Base-by-base conservation (phyloP, 92 coral and sea anemone species). In the Montipora capitata region DNA sequence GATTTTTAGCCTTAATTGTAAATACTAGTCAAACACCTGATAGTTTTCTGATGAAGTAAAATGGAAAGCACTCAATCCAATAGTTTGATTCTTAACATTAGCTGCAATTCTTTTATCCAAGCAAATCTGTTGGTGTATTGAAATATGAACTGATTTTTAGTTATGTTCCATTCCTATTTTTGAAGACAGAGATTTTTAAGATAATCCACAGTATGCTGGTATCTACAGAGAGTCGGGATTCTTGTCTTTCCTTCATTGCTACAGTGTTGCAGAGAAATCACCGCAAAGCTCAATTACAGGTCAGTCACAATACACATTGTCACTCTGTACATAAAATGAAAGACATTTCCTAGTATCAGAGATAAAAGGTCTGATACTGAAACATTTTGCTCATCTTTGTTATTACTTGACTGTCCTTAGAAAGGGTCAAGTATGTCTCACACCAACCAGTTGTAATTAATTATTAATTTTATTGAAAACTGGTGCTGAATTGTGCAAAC, bases 221-320 rank as follows among this genome's bases (percentile, higher is more conserved):
- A 69, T 95, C 99, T 5, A 73, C 82, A 61, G 99, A 81, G 59
- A 97, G 99, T 77, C 89, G 98, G 78, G 96, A 96, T 80, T 90
- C 94, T 11, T 92, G 96, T 89, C 80, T 97, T 15, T 83, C 84
- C 40, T 97, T 90, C 80, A 83, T 97, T 40, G 94, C 95, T 57
- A 79, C 98, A 81, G 94, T 91, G 52, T 83, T 97, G 3, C 90
- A 90, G 65, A 90, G 99, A 85, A 97, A 97, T 88, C 82, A 72
- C 7, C 94, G 91, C 86, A 94, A 96, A 49, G 93, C 99, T 10
- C 99, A 96, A 54, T 58, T 97, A 51, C 98, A 97, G 99, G 99
- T 97, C 63, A 40, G 77, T 74, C 20, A 39, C 5, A 74, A 15
- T 35, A 16, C 14, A n/a, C 4, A 27, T 44, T 42, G 41, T 66